Percentiles rank a stretch among this genome's conserved stretches.
phyloP scores from a whole-genome alignment of 2,113 vertebrate species.

The Pampusana beccarii region DNA sequence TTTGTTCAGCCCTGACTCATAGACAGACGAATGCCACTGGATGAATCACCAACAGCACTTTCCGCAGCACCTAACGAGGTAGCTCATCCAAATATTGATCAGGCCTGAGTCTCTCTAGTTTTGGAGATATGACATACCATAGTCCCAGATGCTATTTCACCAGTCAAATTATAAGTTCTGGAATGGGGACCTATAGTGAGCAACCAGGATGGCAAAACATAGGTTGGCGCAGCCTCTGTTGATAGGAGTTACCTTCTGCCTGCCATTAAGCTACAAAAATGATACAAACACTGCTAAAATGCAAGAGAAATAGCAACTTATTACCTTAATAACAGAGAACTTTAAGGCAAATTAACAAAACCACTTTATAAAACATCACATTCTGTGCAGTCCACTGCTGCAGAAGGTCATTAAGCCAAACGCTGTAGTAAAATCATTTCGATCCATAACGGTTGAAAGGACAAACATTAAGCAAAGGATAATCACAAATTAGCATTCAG shows the following conservation, averaged over 20 bases:
- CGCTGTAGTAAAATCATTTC: neutral
- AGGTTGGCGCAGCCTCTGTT: neutral
- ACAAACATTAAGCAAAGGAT: conserved; percentile 9
- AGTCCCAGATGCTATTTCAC: neutral
- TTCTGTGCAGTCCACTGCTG: neutral
- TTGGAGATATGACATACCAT: neutral
- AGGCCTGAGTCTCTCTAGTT: neutral
- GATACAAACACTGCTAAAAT: neutral
- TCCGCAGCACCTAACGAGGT: conserved; percentile 24
- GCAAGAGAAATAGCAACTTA: neutral
- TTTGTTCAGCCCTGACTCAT: conserved; percentile 66
- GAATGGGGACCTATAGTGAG: neutral
- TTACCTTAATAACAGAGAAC: neutral
- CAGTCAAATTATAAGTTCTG: neutral
- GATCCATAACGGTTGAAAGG: neutral
- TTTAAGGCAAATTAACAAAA: conserved; percentile 15
- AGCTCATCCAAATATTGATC: conserved; percentile 55
- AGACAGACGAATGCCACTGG: neutral
- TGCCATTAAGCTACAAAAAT: neutral
- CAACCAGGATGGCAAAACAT: neutral
- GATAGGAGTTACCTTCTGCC: neutral
- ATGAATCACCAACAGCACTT: conserved; percentile 61
- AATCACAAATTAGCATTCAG: conserved; percentile 21
- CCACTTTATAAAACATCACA: neutral
- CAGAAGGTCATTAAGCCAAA: conserved; percentile 9